phyloP scores from a whole-genome alignment of 2,888 invertebrate genomes.

The Tinea pellionella region DNA sequence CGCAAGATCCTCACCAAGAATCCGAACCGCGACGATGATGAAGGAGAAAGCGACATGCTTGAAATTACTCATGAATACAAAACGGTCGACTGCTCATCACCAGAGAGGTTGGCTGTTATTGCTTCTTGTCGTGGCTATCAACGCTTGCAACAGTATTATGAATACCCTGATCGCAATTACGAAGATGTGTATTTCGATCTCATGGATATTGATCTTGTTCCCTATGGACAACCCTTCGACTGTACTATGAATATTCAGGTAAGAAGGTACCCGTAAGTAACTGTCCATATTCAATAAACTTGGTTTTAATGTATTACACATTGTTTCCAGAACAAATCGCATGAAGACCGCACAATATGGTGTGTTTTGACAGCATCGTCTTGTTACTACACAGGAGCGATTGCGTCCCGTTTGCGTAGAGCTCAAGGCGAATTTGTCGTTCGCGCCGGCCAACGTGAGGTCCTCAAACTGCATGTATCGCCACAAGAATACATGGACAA shows the following conservation, averaged over 20 bases:
- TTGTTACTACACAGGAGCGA: constrained; percentile 77
- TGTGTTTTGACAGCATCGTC: constrained; percentile 73
- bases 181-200: constrained; percentile 76
- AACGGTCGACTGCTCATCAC: constrained; percentile 70
- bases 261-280: constrained; percentile 11
- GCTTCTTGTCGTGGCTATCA: constrained; percentile 75
- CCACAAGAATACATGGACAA: constrained; percentile 77
- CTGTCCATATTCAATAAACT: not conserved
- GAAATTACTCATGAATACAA: constrained; percentile 77
- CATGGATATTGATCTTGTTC: constrained; percentile 73
- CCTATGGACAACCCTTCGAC: constrained; percentile 74
- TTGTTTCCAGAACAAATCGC: constrained; percentile 66
- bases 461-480: constrained; percentile 70
- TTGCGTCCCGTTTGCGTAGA: constrained; percentile 72
- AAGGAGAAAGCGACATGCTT: constrained; percentile 72
- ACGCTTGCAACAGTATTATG: constrained; percentile 71
- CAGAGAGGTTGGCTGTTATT: constrained; percentile 74
- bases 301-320: not conserved
- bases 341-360: constrained; percentile 72
- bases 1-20: constrained; percentile 76
- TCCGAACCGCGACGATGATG: constrained; percentile 71
- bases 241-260: constrained; percentile 75
- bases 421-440: constrained; percentile 72
- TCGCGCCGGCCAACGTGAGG: constrained; percentile 72
- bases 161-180: constrained; percentile 66